Evolutionary conservation across 2,113 vertebrate genomes (phyloP), one percentile per base, ranked within the genome.

Genomic region (Hydrolagus affinis): DNA sequence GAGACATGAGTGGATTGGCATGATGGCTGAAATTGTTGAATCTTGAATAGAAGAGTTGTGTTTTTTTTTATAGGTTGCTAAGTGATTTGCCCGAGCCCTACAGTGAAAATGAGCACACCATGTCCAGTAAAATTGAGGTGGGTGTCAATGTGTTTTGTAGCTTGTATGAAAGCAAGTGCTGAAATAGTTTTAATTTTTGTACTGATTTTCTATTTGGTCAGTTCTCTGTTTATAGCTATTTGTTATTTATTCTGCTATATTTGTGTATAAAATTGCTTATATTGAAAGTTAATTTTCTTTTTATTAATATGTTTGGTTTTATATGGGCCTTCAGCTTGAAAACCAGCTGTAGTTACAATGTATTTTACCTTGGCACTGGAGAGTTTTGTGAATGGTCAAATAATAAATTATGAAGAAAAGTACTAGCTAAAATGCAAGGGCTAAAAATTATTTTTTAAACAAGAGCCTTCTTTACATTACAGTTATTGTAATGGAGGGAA

Each of bases 81-180:
- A 96, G 91, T 88, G 93, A 92, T 86, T 93, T 93, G 87, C 94
- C 95, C 91, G 93, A 95, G 88, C 91, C 93, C 86, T 90, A 94
- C 85, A 94, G 93, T 90, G 91, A 94, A 90, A 95, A 93, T 85
- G 96, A 97, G 85, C 94, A 92, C 78, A 70, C 92, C 66, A 91
- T 93, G 86, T 92, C 92, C 87, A 92, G 91, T 69, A 97, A 96
- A 90, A 95, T 93, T 92, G 95, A 98, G 95, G 97, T 96, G 90
- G 89, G 94, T 90, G 68, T 92, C 72, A 66, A 12, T 11, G 8
- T 83, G 25, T 9, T 83, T 66, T 66, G 66, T 64, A 66, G 14
- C 32, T 19, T 30, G 7, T 14, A 66, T 64, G 28, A 11, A 66
- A 66, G 15, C 15, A 83, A 19, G 25, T 66, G 60, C 28, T 28